Conservation (phyloP, 2,888 invertebrate genomes). For the Seladonia tumulorum region DNA sequence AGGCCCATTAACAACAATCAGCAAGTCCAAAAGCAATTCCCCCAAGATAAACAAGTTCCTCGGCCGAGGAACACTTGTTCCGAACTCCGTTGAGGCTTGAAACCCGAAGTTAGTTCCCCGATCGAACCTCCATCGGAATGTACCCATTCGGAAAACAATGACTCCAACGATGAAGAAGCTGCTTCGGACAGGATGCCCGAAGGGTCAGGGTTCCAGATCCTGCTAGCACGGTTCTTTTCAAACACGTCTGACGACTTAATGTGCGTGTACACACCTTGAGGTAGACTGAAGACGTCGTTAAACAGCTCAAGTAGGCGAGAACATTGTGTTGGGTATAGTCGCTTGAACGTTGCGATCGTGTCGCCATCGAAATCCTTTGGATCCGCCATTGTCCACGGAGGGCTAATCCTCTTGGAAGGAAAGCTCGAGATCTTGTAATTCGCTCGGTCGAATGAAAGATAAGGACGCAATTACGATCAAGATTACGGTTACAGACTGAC, state of each 20-base stretch:
- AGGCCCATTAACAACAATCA: not conserved
- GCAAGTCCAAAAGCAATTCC: not conserved
- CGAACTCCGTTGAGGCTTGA: not conserved
- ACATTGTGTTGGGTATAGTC: not conserved
- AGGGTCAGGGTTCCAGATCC: not conserved
- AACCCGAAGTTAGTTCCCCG: not conserved
- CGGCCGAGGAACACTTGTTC: not conserved
- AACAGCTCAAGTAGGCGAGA: not conserved
- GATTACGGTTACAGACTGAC: not conserved
- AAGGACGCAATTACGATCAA: not conserved
- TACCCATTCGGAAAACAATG: not conserved
- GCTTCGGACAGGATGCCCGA: not conserved
- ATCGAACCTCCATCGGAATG: not conserved
- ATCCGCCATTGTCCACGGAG: slow-evolving; percentile 22
- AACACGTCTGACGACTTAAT: slow-evolving; percentile 14
- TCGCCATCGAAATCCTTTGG: slow-evolving; percentile 40
- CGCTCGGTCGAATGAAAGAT: not conserved
- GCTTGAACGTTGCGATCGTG: slow-evolving; percentile 25
- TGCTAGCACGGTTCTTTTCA: not conserved
- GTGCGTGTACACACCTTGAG: not conserved
- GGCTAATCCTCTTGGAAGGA: not conserved
- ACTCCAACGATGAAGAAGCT: not conserved
- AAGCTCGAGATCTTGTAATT: slow-evolving; percentile 11
- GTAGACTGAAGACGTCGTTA: slow-evolving; percentile 16
- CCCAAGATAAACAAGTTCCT: not conserved